Evolutionary conservation across 2,797 vertebrate genomes (phyloP), one percentile per base, ranked within the genome.

Genomic region (Argyrosomus regius): DNA sequence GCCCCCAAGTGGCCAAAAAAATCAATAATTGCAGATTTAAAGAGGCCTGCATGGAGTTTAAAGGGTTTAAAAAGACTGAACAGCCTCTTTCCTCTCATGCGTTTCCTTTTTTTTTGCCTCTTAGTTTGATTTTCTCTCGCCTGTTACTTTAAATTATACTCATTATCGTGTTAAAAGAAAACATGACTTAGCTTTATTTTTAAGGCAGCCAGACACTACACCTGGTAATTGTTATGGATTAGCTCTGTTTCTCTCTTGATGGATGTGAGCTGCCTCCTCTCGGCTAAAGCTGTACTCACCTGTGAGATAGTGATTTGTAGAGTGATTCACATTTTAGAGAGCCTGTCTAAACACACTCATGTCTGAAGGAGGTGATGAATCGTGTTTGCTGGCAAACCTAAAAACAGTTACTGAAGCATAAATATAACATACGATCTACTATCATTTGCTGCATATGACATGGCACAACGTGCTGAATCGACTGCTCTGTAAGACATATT

Each of bases 101-200:
- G 35, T 56, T 31, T 53, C 14, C 54, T 50, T 41, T 41, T 22
- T 1, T 26, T 1, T 28, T 11, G 35, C 14, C 26, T 77, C 3
- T 56, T 35, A 2, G 35, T 17, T 52, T 35, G 63, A n/a, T 50
- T 5, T 22, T 24, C 24, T 58, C 60, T 18, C 56, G 8, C 26
- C 48, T 70, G 17, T 52, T 65, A 60, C 53, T 72, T 72, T 60
- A 14, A 24, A 24, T 50, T 9, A 2, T 3, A 59, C 39, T 59
- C 35, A 31, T 28, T 28, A 5, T 22, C 61, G 11, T 41, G 26
- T 35, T 57, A 54, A 13, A 57, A 50, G 13, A 31, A 22, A 3
- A 11, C 20, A 18, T 26, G 12, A n/a, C 46, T 17, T 13, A 45
- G 7, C n/a, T n/a, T 58, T 41, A 39, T 39, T 43, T 31, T 39